Base-by-base conservation (phyloP, 2,797 vertebrate genomes). In the Cottoperca gobio region DNA sequence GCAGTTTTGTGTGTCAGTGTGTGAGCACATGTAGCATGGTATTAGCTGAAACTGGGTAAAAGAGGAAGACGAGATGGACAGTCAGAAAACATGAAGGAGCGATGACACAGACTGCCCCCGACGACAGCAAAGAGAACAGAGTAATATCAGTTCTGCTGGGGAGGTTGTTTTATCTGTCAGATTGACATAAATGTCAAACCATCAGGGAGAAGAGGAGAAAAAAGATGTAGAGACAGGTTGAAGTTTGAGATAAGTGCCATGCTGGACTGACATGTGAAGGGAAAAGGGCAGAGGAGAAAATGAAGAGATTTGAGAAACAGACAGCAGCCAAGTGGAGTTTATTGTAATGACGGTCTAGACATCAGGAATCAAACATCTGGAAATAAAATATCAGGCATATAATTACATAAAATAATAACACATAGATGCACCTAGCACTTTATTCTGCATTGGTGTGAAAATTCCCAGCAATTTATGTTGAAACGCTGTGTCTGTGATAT, bases 241-340 rank as follows among this genome's bases (percentile, higher is more conserved):
- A 81, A 79, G 89, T 77, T 73, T 76, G 76, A 81, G 85, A 89
- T 83, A 81, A 86, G 76, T 83, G 84, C 50, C 60, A 39, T 49
- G 46, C 61, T 42, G 48, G 62, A 74, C 21, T 55, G 73, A 80
- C 10, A 2, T 53, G n/a, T n/a, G 43, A 45, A 23, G 24, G 45
- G 40, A 33, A 33, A 62, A 55, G 61, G 61, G 23, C 11, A 73
- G 16, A 24, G 16, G 28, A 31, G 21, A 16, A 68, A 54, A 26
- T 26, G 16, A 59, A 71, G 37, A 60, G 12, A 69, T 76, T n/a
- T 49, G 10, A 68, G 40, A 48, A 58, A 46, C 8, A 60, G 39
- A 78, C 70, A 46, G 63, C 77, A 58, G 35, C 35, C 1, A 14
- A 2, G 16, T 31, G 39, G n/a, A 65, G 50, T 67, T 66, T 61